phyloP scores from a whole-genome alignment of 2,888 invertebrate genomes.

The Phalangium opilio region DNA sequence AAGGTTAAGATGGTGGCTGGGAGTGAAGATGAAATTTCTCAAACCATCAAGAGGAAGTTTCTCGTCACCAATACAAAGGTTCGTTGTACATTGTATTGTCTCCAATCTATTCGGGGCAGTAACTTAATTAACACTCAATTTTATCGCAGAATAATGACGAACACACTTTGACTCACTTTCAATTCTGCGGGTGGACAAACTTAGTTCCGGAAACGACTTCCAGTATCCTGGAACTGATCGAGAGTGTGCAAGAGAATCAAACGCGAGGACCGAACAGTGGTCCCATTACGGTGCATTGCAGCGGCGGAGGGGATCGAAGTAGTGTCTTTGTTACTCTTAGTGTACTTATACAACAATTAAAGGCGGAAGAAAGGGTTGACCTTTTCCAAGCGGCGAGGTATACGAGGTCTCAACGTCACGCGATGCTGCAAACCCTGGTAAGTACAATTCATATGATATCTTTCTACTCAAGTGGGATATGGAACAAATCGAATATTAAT shows the following conservation, averaged over 20 bases:
- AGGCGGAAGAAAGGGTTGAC: conserved; percentile 69
- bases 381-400: conserved; percentile 69
- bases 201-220: conserved; percentile 70
- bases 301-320: conserved; percentile 69
- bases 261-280: conserved; percentile 34
- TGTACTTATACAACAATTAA: conserved; percentile 66
- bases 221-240: conserved; percentile 69
- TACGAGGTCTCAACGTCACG: conserved; percentile 64
- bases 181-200: conserved; percentile 66
- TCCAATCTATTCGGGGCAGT: background rate
- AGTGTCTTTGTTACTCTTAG: conserved; percentile 77
- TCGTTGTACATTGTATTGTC: conserved; percentile 5
- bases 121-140: conserved; percentile 2
- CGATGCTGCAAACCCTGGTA: conserved; percentile 68
- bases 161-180: conserved; percentile 42
- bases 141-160: conserved; percentile 30
- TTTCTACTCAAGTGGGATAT: no score
- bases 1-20: conserved; percentile 55
- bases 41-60: conserved; percentile 66
- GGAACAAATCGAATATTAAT: no score
- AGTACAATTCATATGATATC: no score
- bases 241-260: conserved; percentile 38
- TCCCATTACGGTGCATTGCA: conserved; percentile 74
- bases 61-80: conserved; percentile 55
- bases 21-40: conserved; percentile 64